phyloP scores from a whole-genome alignment of 2,888 invertebrate genomes.

The Rotaria macrura region DNA sequence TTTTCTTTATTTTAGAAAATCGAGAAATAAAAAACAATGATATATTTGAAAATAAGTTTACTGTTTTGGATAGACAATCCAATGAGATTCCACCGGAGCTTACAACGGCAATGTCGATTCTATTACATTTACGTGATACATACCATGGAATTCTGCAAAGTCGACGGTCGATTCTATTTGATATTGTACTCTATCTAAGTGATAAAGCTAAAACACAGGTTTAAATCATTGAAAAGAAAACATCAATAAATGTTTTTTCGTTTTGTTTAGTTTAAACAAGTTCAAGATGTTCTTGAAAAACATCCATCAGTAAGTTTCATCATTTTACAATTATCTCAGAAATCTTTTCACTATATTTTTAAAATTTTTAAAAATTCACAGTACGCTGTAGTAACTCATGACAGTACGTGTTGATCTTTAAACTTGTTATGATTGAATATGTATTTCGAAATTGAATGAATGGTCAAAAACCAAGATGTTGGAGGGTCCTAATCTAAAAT shows the following conservation, averaged over 20 bases:
- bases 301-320: neutral
- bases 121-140: neutral
- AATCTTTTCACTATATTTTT: too few species aligned
- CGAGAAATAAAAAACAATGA: neutral
- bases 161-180: neutral
- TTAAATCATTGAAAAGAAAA: neutral
- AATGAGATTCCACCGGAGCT: neutral
- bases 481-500: too few species aligned
- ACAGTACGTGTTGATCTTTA: too few species aligned
- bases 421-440: too few species aligned
- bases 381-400: too few species aligned
- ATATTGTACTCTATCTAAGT: neutral
- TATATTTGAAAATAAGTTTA: neutral
- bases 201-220: neutral
- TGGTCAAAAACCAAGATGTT: too few species aligned
- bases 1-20: neutral
- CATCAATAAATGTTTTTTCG: neutral
- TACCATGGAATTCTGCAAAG: neutral
- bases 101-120: neutral
- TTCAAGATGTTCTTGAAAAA: neutral
- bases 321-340: too few species aligned
- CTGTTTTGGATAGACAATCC: neutral
- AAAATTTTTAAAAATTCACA: too few species aligned
- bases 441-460: too few species aligned
- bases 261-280: neutral